phyloP scores from a whole-genome alignment of 2,888 invertebrate genomes.

The Callinectes sapidus region DNA sequence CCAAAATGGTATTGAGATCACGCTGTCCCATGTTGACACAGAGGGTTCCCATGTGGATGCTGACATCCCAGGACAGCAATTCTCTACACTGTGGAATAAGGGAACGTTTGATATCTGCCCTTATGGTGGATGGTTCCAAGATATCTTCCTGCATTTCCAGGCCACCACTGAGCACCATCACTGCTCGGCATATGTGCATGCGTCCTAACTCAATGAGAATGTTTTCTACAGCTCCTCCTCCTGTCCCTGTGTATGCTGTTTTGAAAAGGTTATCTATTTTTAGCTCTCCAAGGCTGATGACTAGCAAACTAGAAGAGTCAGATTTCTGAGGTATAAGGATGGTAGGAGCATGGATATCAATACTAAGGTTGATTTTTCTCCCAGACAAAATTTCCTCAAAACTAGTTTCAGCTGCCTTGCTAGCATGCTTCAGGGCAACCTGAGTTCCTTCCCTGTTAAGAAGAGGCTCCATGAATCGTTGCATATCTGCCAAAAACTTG shows the following conservation, averaged over 20 bases:
- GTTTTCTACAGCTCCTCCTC: conserved; percentile 80
- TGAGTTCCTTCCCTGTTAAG: conserved; percentile 76
- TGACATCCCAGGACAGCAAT: conserved; percentile 80
- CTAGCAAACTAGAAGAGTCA: conserved; percentile 85
- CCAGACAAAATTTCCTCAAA: conserved; percentile 75
- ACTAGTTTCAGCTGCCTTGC: conserved; percentile 48
- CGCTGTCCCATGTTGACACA: conserved; percentile 84
- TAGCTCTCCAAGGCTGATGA: conserved; percentile 86
- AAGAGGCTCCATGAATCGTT: conserved; percentile 74
- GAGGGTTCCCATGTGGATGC: conserved; percentile 82
- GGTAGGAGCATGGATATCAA: conserved; percentile 85
- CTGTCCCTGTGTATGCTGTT: conserved; percentile 76
- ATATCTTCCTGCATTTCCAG: conserved; percentile 86
- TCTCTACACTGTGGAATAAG: conserved; percentile 77
- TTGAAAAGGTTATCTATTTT: conserved; percentile 88
- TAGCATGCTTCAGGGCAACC: conserved; percentile 82
- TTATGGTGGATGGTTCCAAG: conserved; percentile 84
- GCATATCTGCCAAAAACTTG: conserved; percentile 77
- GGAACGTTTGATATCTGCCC: conserved; percentile 84
- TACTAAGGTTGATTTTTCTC: conserved; percentile 80
- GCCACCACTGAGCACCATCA: conserved; percentile 81
- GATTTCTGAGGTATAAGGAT: conserved; percentile 87
- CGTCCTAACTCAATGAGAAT: conserved; percentile 83
- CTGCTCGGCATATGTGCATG: conserved; percentile 79
- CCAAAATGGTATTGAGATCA: conserved; percentile 84